phyloP scores from a whole-genome alignment of 2,797 vertebrate genomes.

The Myotis pilosus region DNA sequence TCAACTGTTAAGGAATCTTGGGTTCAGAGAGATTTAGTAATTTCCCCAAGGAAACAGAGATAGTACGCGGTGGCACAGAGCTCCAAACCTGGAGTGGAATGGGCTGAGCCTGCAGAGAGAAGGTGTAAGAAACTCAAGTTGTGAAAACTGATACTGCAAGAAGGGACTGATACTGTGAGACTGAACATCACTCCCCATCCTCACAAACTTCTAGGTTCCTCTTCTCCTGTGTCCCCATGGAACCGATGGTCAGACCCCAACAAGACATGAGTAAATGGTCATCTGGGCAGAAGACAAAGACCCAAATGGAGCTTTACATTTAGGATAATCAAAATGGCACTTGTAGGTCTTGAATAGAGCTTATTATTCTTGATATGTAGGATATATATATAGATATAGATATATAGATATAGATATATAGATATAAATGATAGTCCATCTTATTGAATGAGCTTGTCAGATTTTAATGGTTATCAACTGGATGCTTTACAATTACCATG shows the following conservation, averaged over 20 bases:
- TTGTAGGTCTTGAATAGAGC: not conserved
- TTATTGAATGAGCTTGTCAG: not conserved
- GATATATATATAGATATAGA: not conserved
- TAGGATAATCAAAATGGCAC: not conserved
- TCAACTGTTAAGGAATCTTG: not conserved
- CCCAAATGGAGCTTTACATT: not conserved
- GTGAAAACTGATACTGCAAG: not conserved
- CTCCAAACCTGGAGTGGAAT: not conserved
- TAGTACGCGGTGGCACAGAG: not conserved
- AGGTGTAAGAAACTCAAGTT: not conserved
- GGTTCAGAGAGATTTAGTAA: not conserved
- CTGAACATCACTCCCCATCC: not conserved
- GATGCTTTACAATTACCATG: not conserved
- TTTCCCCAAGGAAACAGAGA: not conserved
- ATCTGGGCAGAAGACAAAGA: not conserved
- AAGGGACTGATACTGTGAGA: not conserved
- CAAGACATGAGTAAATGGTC: not conserved
- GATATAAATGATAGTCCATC: not conserved
- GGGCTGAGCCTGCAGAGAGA: not conserved
- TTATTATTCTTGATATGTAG: not conserved
- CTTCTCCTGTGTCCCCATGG: not conserved
- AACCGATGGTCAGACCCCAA: not conserved
- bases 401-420: too few relatives aligned
- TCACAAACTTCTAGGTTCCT: not conserved
- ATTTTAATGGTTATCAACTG: not conserved